Evolutionary conservation across 1,140 invertebrate genomes (phyloP), one percentile per base, ranked within the genome.

Genomic region (Anoplophora glabripennis): DNA sequence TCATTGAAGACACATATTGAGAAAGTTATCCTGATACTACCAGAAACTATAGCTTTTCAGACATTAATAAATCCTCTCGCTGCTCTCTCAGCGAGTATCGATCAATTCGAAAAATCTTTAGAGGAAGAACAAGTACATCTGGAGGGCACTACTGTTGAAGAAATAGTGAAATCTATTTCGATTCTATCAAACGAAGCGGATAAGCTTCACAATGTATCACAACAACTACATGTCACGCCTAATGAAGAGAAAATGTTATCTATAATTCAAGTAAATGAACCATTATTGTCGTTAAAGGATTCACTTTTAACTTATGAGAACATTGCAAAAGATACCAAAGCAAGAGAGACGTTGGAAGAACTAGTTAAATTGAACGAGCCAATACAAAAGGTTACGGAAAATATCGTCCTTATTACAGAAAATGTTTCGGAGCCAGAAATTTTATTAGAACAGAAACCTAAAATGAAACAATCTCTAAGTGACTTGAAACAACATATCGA

Each of bases 201-300:
- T 28, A 40, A 14, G 1, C 35, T 33, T 18, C 28, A 33, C 10
- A 17, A 10, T 15, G 8, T 17, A n/a, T 17, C 17, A 42, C 40
- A 12, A 42, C 12, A 61, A 59, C 12, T 46, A 10, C 28, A 28
- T 28, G 21, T 28, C 21, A 28, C 14, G 34, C 56, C 63, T 9
- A 44, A 68, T 36, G 54, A 63, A 53, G 67, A 28, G 5, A 28
- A 57, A 5, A 44, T 67, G 11, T 37, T 65, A 11, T 47, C 54
- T 11, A 15, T 68, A 7, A 34, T 56, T 21, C 35, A 59, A 42
- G 11, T 61, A 38, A 34, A 18, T 33, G 48, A 57, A 15, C 11
- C 37, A 15, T 35, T 65, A 11, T 34, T 10, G 21, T 21, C 40
- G 5, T 17, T 63, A 17, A n/a, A 37, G 18, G 21, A 28, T 21